Base-by-base conservation (phyloP, 1,140 invertebrate genomes). In the Teleogryllus occipitalis region DNA sequence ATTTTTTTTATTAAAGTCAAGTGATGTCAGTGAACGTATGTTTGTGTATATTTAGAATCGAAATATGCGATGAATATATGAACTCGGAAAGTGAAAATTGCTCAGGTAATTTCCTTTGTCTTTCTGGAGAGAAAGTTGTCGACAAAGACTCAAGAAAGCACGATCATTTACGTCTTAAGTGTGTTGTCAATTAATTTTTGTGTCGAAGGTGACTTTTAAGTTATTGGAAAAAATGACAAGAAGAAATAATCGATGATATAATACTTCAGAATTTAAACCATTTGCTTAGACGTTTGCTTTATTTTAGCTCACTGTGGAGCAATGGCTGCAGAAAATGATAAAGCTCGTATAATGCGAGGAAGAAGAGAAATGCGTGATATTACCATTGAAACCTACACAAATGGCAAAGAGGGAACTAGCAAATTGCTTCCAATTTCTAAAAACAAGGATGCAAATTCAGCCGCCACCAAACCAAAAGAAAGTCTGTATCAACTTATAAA, bases 41-140 rank as follows among this genome's bases (percentile, higher is more conserved):
- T 21, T 5, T 80, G 75, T 80, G 79, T 47, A 47, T 80, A 15
- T 80, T 80, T 18, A 48, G 79, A 77, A 80, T 80, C 72, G 79
- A 80, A 65, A 18, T 77, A 80, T 48, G 48, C 49, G 75, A 77
- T 75, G 74, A 79, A 74, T 76, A 39, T 18, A 22, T 18, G 7
- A 18, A n/a, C 12, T 15, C 72, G 54, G 78, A 78, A 7, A 27
- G 46, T 77, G 76, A 77, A 18, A 77, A 77, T 48, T 48, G 48
- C 47, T 21, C 15, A n/a, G 76, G 76, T 77, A 47, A 77, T 47
- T 39, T 65, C 54, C 54, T 65, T 65, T 65, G 54, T 65, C 54
- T 65, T 65, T 18, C 10, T 10, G 54, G 54, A 65, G 54, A 65
- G 54, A 65, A 65, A 65, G 10, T 18, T 1, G 54, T 65, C 18